These are phyloP conservation scores for Poeciliopsis turneri DNA, from an alignment of 2,797 vertebrate species.

Conservation along the genomic window DNA sequence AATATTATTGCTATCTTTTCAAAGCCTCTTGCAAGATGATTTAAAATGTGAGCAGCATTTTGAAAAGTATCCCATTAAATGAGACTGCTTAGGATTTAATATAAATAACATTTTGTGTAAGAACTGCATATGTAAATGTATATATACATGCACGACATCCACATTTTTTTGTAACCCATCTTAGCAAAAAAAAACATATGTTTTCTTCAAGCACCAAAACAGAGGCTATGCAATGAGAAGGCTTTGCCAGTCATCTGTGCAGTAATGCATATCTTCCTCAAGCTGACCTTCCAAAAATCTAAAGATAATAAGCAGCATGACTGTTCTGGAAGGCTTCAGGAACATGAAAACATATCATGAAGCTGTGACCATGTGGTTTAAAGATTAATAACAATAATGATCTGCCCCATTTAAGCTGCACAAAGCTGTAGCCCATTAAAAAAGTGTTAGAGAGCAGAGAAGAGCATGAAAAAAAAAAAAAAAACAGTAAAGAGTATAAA, in stretches of 20 bases:
- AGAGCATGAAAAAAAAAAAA: constrained; percentile 13
- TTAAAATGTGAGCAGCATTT: not conserved
- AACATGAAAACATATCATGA: constrained; percentile 48
- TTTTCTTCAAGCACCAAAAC: constrained; percentile 4
- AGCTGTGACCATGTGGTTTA: constrained; percentile 37
- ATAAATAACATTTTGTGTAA: not conserved
- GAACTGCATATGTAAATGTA: too few species aligned
- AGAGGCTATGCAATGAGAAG: constrained; percentile 20
- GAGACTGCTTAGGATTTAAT: not conserved
- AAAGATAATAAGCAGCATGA: constrained; percentile 40
- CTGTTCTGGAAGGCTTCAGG: constrained; percentile 36
- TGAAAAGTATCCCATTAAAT: not conserved
- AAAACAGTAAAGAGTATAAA: constrained; percentile 47
- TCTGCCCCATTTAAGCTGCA: constrained; percentile 47
- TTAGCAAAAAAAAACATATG: not conserved
- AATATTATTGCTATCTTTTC: constrained; percentile 6
- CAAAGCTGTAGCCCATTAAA: constrained; percentile 41
- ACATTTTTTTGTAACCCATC: not conserved
- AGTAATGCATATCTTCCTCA: constrained; percentile 27
- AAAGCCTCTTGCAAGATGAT: constrained; percentile 1
- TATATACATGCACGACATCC: not conserved
- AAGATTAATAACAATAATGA: constrained; percentile 51
- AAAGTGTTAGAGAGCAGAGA: constrained; percentile 25
- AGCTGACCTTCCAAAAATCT: constrained; percentile 51
- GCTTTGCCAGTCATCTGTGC: constrained; percentile 26